Percentiles rank a stretch among this genome's conserved stretches.
phyloP scores from a whole-genome alignment of 2,888 invertebrate genomes.

The Orthonevra nobilis region DNA sequence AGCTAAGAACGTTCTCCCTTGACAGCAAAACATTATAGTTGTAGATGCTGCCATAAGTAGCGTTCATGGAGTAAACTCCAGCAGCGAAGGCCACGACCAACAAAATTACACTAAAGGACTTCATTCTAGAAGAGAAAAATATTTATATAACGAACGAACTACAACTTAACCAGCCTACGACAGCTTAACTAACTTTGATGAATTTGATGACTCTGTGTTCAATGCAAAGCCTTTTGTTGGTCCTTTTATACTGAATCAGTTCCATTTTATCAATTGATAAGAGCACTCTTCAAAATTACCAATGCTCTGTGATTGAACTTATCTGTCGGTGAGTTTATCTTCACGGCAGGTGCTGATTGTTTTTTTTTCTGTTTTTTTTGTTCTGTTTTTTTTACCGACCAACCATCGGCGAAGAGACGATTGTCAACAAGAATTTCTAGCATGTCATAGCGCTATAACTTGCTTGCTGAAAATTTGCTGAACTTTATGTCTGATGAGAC shows the following conservation, averaged over 20 bases:
- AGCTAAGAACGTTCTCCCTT: slow-evolving; percentile 12
- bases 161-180: too few species aligned
- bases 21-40: slow-evolving; percentile 16
- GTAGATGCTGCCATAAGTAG: slow-evolving; percentile 32
- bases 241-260: slow-evolving; percentile 14
- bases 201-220: neutral
- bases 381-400: too few species aligned
- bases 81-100: slow-evolving; percentile 20
- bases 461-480: too few species aligned
- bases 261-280: slow-evolving; percentile 10
- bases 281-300: neutral
- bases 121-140: slow-evolving; percentile 21
- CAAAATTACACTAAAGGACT: slow-evolving; percentile 13
- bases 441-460: too few species aligned
- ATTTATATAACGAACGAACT: neutral
- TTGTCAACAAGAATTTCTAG: too few species aligned
- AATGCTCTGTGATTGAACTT: slow-evolving; percentile 11
- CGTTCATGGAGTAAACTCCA: slow-evolving; percentile 21
- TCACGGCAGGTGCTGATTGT: slow-evolving; percentile 7
- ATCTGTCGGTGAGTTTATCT: slow-evolving; percentile 19
- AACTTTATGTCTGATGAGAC: too few species aligned
- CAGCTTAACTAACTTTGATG: too few species aligned
- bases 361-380: slow-evolving; percentile 8
- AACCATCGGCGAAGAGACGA: too few species aligned
- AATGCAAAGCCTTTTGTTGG: neutral